Base-by-base conservation (phyloP, 2,888 invertebrate genomes). In the Drosophila koepferae region DNA sequence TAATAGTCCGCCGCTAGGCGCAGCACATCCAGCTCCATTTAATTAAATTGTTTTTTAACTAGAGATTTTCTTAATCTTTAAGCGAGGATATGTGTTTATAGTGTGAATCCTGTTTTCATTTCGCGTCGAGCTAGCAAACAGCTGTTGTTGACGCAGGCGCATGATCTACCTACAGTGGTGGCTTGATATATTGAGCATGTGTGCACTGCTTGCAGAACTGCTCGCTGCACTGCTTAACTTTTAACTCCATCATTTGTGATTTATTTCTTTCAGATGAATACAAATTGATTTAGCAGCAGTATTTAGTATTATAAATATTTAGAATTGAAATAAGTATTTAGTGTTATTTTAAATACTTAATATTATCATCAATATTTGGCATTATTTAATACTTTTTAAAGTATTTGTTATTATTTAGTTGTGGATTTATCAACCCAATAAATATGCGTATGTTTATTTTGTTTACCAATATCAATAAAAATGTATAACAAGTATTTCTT, bases 71-170 rank as follows among this genome's bases (percentile, higher is more conserved):
- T 36, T 20, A 51, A 38, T 60, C 20, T 46, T 31, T 41, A 18
- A 2, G 16, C 18, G 12, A 67, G 58, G 44, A 59, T 41, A 16
- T 14, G 18, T 18, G n/a, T 66, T 38, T n/a, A 43, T 18, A 4
- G 0, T 4, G 36, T 16, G 40, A 16, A 48, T 65, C 66, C 66
- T 67, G 36, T 46, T 54, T 18, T 6, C 16, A 4, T 43, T 34
- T 23, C 40, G 58, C 7, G 10, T 23, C 44, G 5, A 28, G 6
- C 48, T 63, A 46, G 41, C 9, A 23, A 66, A 53, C 85, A 82
- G 86, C 75, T 82, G 82, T 56, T 23, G 10, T n/a, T 10, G 2
- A 34, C 72, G 66, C 80, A 71, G 48, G 76, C 82, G 86, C 64
- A 18, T 6, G 46, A 23, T 7, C 1, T 2, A 2, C 6, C 1